These are phyloP conservation scores for Cynodonichthys magdalenae DNA, from an alignment of 2,797 vertebrate genomes.

Conservation along the genomic window DNA sequence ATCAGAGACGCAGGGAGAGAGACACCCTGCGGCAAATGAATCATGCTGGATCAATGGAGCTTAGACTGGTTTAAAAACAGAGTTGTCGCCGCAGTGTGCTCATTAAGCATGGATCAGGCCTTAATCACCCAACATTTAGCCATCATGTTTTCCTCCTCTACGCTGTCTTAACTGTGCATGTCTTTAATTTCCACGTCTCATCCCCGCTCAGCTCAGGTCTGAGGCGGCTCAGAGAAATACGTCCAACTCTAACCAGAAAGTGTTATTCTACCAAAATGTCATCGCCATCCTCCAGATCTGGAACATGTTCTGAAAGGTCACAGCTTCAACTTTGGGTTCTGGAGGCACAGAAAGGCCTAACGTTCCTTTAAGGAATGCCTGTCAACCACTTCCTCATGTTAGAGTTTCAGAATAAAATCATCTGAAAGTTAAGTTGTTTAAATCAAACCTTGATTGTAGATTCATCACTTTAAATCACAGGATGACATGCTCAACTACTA, in stretches of 20 bases:
- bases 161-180: conserved; percentile 34
- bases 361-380: too few relatives aligned
- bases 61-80: conserved; percentile 51
- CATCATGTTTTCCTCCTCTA: conserved; percentile 43
- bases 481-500: too few relatives aligned
- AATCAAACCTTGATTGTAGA: too few relatives aligned
- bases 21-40: conserved; percentile 67
- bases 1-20: conserved; percentile 42
- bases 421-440: too few relatives aligned
- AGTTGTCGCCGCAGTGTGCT: conserved; percentile 51
- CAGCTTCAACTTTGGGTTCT: conserved; percentile 9
- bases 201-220: conserved; percentile 25
- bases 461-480: too few relatives aligned
- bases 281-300: conserved; percentile 69
- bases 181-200: conserved; percentile 39
- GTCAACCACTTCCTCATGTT: too few relatives aligned
- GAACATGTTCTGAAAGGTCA: conserved; percentile 61
- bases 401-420: too few relatives aligned
- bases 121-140: conserved; percentile 61
- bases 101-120: conserved; percentile 61
- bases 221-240: conserved; percentile 3
- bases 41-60: conserved; percentile 69
- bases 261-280: conserved; percentile 65
- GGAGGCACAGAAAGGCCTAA: too few relatives aligned
- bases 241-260: conserved; percentile 11